Percentiles rank a stretch among this genome's conserved stretches.
Conservation (phyloP, 2,113 vertebrate species). For the Channa argus region DNA sequence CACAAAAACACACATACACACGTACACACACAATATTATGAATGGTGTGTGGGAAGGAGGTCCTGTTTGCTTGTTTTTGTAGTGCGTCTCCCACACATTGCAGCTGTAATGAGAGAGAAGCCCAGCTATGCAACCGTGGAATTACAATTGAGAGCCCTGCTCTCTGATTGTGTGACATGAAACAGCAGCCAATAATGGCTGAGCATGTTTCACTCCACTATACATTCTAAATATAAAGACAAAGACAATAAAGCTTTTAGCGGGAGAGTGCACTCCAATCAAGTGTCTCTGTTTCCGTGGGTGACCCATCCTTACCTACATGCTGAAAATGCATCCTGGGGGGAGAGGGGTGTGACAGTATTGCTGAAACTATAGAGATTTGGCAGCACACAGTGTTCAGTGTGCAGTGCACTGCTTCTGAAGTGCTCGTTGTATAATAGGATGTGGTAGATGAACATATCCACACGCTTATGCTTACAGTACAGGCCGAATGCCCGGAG, state of each 20-base stretch:
- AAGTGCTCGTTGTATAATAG: constrained; percentile 61
- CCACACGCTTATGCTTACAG: background rate
- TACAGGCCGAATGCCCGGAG: constrained; percentile 10
- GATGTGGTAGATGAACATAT: constrained; percentile 26
- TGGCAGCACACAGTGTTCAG: constrained; percentile 29
- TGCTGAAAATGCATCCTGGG: constrained; percentile 70
- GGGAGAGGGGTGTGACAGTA: constrained; percentile 61
- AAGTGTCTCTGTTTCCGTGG: constrained; percentile 70
- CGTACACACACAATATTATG: constrained; percentile 56
- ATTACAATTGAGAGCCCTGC: constrained; percentile 61
- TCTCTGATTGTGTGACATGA: constrained; percentile 61
- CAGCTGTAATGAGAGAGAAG: constrained; percentile 65
- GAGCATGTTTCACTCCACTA: constrained; percentile 49
- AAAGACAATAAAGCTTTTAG: constrained; percentile 77
- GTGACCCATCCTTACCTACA: constrained; percentile 58
- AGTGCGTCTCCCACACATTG: constrained; percentile 48
- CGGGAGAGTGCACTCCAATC: constrained; percentile 74
- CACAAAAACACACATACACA: constrained; percentile 44
- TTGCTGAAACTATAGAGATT: constrained; percentile 57
- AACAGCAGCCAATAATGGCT: constrained; percentile 63
- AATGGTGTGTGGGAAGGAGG: constrained; percentile 74
- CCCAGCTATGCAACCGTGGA: constrained; percentile 57
- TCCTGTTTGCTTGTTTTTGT: constrained; percentile 70
- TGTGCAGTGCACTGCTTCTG: constrained; percentile 28
- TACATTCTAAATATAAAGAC: constrained; percentile 74